A percentile compares a stretch with the other conserved stretches of the same genome.
These are phyloP conservation scores for Peromyscus attwateri DNA, from an alignment of 2,797 vertebrate genomes.

Conservation along the genomic window DNA sequence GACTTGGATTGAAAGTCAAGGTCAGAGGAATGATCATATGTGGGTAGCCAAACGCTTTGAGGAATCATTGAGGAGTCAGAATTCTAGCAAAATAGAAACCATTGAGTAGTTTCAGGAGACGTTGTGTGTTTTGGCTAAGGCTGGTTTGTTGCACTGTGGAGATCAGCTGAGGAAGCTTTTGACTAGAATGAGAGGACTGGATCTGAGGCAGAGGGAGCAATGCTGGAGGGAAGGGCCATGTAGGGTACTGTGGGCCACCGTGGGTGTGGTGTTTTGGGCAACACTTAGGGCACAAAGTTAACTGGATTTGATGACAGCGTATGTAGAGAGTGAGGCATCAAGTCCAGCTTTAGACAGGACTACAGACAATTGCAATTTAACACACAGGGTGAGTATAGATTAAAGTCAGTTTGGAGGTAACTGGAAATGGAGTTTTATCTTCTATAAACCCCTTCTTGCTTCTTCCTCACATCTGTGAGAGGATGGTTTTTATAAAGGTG, in stretches of 20 bases:
- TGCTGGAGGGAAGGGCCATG: neutral
- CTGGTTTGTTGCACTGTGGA: neutral
- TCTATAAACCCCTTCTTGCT: neutral
- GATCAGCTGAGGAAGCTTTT: neutral
- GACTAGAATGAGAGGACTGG: neutral
- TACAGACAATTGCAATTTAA: neutral
- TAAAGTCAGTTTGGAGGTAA: neutral
- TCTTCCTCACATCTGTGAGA: conserved; percentile 5
- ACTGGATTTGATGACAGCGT: neutral
- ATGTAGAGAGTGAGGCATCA: neutral
- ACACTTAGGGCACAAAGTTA: neutral
- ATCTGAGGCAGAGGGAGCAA: neutral
- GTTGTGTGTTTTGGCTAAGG: neutral
- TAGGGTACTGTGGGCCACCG: neutral
- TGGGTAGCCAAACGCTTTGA: neutral
- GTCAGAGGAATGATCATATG: neutral
- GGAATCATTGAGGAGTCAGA: neutral
- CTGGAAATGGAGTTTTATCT: neutral
- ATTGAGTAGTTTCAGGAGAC: neutral
- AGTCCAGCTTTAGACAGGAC: neutral
- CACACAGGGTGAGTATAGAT: neutral
- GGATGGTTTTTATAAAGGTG: neutral
- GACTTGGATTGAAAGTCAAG: neutral
- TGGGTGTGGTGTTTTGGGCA: neutral
- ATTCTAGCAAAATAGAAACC: neutral